Percentiles rank a stretch among this genome's conserved stretches.
These are phyloP conservation scores for Scaptomyza cyrtandrae DNA, from an alignment of 2,888 invertebrate genomes.

Conservation along the genomic window DNA sequence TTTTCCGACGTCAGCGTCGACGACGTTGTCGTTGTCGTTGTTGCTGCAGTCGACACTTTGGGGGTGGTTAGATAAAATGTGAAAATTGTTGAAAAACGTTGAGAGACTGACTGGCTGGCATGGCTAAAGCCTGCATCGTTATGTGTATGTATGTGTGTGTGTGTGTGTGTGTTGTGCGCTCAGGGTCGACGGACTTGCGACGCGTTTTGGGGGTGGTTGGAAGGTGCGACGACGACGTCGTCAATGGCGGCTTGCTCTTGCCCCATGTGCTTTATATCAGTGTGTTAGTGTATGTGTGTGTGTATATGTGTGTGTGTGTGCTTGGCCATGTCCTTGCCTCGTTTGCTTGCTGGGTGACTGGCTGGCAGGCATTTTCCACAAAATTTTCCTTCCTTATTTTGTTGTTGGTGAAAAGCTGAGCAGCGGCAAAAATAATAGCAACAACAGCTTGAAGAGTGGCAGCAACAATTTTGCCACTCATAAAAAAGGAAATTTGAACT, in stretches of 20 bases:
- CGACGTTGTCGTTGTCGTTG: constrained; percentile 28
- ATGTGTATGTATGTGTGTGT: constrained; percentile 51
- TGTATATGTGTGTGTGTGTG: constrained; percentile 5
- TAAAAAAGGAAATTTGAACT: constrained; percentile 81
- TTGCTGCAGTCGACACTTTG: constrained; percentile 74
- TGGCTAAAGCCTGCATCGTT: constrained; percentile 67
- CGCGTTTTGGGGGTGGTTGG: constrained; percentile 72
- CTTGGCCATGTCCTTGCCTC: constrained; percentile 69
- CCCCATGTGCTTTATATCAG: constrained; percentile 43
- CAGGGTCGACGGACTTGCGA: constrained; percentile 77
- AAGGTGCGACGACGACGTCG: constrained; percentile 51
- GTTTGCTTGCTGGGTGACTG: constrained; percentile 17
- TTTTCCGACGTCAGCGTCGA: constrained; percentile 38
- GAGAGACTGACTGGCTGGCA: constrained; percentile 46
- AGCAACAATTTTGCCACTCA: constrained; percentile 76
- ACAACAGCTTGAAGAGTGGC: constrained; percentile 36
- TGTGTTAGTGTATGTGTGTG: constrained; percentile 7
- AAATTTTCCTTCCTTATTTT: constrained; percentile 49
- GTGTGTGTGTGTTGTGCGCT: constrained; percentile 64
- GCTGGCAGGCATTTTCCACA: constrained; percentile 70
- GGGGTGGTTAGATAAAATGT: constrained; percentile 80
- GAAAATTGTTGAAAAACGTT: constrained; percentile 80
- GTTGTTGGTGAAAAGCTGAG: constrained; percentile 41
- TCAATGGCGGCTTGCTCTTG: constrained; percentile 46
- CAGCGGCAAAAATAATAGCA: constrained; percentile 55